Conservation (phyloP, 2,888 invertebrate species). For the Bursaphelenchus okinawaensis region DNA sequence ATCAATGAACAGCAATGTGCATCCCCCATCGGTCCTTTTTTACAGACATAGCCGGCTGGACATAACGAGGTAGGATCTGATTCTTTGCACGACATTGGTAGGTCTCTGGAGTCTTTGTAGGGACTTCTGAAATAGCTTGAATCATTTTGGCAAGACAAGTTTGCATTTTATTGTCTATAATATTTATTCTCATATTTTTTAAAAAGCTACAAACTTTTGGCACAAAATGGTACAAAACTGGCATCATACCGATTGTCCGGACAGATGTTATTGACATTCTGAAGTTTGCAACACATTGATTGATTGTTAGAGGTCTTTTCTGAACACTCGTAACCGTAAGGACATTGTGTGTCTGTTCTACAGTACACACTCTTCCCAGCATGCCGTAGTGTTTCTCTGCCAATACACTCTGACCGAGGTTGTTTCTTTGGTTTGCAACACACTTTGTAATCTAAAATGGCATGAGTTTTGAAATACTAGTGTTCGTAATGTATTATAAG, state of each 20-base stretch:
- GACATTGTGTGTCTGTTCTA: slow-evolving; percentile 14
- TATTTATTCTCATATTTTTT: neutral
- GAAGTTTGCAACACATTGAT: slow-evolving; percentile 30
- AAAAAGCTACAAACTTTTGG: neutral
- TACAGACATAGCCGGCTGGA: slow-evolving; percentile 21
- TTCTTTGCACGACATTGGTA: slow-evolving; percentile 8
- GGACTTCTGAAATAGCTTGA: slow-evolving; percentile 15
- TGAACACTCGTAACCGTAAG: slow-evolving; percentile 30
- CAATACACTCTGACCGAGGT: slow-evolving; percentile 19
- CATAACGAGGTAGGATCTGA: slow-evolving; percentile 9
- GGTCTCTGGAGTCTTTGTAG: slow-evolving; percentile 12
- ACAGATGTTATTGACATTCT: slow-evolving; percentile 14
- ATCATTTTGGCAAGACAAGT: neutral
- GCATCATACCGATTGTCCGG: slow-evolving; percentile 26
- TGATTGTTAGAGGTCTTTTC: slow-evolving; percentile 24
- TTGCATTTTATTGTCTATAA: neutral
- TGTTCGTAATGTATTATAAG: no score
- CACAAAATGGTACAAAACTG: neutral
- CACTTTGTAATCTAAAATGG: neutral
- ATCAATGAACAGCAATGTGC: slow-evolving; percentile 28
- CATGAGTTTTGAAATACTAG: no score
- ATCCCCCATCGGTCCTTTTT: neutral
- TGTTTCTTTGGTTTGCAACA: neutral
- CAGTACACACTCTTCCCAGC: slow-evolving; percentile 21
- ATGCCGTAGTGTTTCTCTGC: slow-evolving; percentile 25